These are phyloP conservation scores for Dryomyza anilis DNA, from an alignment of 2,888 invertebrate species.

Conservation along the genomic window DNA sequence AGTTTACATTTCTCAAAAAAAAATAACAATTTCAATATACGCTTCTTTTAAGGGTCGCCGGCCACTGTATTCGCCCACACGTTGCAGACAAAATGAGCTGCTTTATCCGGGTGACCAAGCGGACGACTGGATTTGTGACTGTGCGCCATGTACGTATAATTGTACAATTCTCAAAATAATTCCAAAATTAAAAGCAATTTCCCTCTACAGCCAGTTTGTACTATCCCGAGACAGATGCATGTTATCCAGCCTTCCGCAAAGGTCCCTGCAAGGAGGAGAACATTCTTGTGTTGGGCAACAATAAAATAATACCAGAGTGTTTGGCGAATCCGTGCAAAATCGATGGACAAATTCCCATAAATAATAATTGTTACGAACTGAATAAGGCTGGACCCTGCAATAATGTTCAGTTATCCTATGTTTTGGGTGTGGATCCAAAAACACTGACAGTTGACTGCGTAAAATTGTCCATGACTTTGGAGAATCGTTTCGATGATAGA, in stretches of 20 bases:
- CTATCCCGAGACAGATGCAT: conserved; percentile 67
- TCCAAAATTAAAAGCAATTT: neutral
- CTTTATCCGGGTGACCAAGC: conserved; percentile 71
- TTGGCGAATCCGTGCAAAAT: conserved; percentile 66
- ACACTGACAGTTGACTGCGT: conserved; percentile 68
- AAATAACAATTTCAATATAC: neutral
- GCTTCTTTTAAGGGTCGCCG: conserved; percentile 53
- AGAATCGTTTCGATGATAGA: conserved; percentile 19
- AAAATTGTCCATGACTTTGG: conserved; percentile 45
- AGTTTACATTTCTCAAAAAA: neutral
- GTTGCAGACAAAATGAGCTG: conserved; percentile 69
- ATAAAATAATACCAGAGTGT: conserved; percentile 67
- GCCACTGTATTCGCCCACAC: conserved; percentile 66
- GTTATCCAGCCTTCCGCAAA: conserved; percentile 68
- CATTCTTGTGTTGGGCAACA: conserved; percentile 65
- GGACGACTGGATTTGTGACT: conserved; percentile 69
- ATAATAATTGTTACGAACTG: conserved; percentile 48
- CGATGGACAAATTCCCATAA: conserved; percentile 63
- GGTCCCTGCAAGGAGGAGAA: conserved; percentile 69
- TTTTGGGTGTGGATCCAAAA: conserved; percentile 68
- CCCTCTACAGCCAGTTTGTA: conserved; percentile 59
- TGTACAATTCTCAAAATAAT: neutral
- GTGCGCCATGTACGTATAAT: conserved; percentile 52
- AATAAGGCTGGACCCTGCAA: conserved; percentile 47
- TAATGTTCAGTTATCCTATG: conserved; percentile 57